Conservation (phyloP, 1,140 invertebrate species). For the Wasmannia auropunctata region DNA sequence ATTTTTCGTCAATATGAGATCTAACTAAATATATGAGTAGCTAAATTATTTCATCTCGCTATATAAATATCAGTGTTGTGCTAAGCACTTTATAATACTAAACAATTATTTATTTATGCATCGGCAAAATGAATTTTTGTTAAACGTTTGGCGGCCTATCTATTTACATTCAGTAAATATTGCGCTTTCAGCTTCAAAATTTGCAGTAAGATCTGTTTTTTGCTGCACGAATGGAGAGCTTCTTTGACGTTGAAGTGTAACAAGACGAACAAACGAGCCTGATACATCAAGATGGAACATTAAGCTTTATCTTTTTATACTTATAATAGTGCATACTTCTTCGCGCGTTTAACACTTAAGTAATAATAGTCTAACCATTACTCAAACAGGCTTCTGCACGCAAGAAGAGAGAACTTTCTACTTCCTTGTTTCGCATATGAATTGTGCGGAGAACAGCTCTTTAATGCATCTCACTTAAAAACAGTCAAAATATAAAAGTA, state of each 20-base stretch:
- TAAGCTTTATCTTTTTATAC: slow-evolving; percentile 1
- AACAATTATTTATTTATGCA: slow-evolving; percentile 12
- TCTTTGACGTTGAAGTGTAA: slow-evolving; percentile 26
- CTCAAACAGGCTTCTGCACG: slow-evolving; percentile 25
- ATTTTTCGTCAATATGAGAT: background rate
- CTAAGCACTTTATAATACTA: background rate
- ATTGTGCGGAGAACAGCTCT: slow-evolving; percentile 15
- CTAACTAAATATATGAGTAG: background rate
- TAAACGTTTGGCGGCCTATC: background rate
- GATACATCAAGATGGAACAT: background rate
- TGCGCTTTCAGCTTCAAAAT: slow-evolving; percentile 31
- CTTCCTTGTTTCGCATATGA: background rate
- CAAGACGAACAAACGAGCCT: background rate
- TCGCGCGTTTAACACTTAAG: slow-evolving; percentile 24
- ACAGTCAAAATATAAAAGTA: background rate
- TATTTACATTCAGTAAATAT: slow-evolving; percentile 15
- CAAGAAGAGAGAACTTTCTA: slow-evolving; percentile 12
- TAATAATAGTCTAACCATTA: slow-evolving; percentile 39
- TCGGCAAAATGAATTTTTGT: background rate
- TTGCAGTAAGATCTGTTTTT: slow-evolving; percentile 28
- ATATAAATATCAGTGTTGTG: background rate
- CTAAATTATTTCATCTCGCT: background rate
- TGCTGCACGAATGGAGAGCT: slow-evolving; percentile 42
- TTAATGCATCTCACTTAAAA: background rate
- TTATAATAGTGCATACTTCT: background rate